Conservation (phyloP, 2,797 vertebrate genomes). For the Poeciliopsis gracilis region DNA sequence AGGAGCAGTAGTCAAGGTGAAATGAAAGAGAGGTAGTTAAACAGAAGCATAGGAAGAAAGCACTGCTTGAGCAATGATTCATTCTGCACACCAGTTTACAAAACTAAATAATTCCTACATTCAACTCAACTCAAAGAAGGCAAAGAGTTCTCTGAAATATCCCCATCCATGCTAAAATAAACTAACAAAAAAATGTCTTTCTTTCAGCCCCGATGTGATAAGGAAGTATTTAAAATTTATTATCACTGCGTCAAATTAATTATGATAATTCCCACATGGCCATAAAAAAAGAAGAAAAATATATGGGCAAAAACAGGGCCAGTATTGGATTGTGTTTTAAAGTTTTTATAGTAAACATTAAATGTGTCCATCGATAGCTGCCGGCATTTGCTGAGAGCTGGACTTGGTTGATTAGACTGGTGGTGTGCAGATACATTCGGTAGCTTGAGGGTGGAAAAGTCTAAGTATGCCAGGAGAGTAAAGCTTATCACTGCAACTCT, state of each 20-base stretch:
- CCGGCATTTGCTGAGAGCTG: constrained; percentile 63
- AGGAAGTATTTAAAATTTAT: constrained; percentile 76
- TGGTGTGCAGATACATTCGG: constrained; percentile 44
- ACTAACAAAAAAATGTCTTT: constrained; percentile 20
- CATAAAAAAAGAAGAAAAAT: constrained; percentile 37
- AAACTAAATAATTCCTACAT: constrained; percentile 71
- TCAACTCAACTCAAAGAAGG: constrained; percentile 68
- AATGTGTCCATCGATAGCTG: constrained; percentile 68
- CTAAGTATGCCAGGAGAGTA: constrained; percentile 49
- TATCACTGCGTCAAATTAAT: constrained; percentile 78
- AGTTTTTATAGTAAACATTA: constrained; percentile 80
- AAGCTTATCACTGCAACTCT: constrained; percentile 63
- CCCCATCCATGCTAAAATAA: constrained; percentile 38
- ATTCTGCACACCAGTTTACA: constrained; percentile 64
- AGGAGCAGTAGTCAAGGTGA: constrained; percentile 48
- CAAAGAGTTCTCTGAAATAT: constrained; percentile 70
- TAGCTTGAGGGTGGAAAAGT: constrained; percentile 63
- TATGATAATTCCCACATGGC: constrained; percentile 75
- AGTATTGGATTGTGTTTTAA: constrained; percentile 77
- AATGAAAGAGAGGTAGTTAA: constrained; percentile 46
- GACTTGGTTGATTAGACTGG: constrained; percentile 55
- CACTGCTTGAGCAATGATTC: constrained; percentile 57
- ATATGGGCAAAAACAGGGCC: constrained; percentile 57
- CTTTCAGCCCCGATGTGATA: constrained; percentile 68
- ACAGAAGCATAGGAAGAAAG: constrained; percentile 56